Percentiles rank a stretch among this genome's conserved stretches.
Evolutionary conservation across 2,888 invertebrate species (phyloP).

Genomic region (Idaea straminata): DNA sequence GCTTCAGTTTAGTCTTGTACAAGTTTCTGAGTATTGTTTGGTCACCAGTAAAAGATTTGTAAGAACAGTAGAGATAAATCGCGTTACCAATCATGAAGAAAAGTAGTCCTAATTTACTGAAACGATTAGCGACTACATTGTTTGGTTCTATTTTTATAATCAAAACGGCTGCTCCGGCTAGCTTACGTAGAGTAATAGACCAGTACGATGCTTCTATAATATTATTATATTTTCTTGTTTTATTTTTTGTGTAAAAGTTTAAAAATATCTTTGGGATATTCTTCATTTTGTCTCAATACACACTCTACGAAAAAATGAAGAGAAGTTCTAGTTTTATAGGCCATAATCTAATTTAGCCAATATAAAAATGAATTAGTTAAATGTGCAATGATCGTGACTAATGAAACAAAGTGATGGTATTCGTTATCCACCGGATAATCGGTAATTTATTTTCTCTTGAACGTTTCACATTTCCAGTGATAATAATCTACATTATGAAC

Average conservation of each 20-base stretch:
- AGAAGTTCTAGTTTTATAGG: background rate
- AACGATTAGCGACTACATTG: constrained; percentile 8
- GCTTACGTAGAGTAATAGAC: constrained; percentile 37
- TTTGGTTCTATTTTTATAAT: constrained; percentile 12
- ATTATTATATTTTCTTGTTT: constrained; percentile 37
- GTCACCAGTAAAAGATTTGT: constrained; percentile 39
- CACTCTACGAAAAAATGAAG: background rate
- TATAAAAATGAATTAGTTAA: background rate
- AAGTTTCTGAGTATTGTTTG: constrained; percentile 53
- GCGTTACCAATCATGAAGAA: constrained; percentile 38
- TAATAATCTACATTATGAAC: constrained; percentile 73
- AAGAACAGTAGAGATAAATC: constrained; percentile 47
- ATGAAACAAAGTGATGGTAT: constrained; percentile 68
- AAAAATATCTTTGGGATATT: constrained; percentile 16
- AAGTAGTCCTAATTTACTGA: constrained; percentile 41
- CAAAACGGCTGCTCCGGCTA: constrained; percentile 43
- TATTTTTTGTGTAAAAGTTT: constrained; percentile 21
- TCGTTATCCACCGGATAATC: constrained; percentile 74
- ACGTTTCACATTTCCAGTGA: constrained; percentile 68
- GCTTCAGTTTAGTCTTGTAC: constrained; percentile 52
- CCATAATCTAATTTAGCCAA: too few relatives aligned
- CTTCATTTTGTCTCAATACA: background rate
- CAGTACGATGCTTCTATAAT: constrained; percentile 41
- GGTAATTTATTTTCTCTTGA: constrained; percentile 66
- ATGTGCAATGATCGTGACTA: constrained; percentile 4